A percentile compares a stretch with the other conserved stretches of the same genome.
These are phyloP conservation scores for Tenthredo mesomela DNA, from an alignment of 2,888 invertebrate species.

Conservation along the genomic window DNA sequence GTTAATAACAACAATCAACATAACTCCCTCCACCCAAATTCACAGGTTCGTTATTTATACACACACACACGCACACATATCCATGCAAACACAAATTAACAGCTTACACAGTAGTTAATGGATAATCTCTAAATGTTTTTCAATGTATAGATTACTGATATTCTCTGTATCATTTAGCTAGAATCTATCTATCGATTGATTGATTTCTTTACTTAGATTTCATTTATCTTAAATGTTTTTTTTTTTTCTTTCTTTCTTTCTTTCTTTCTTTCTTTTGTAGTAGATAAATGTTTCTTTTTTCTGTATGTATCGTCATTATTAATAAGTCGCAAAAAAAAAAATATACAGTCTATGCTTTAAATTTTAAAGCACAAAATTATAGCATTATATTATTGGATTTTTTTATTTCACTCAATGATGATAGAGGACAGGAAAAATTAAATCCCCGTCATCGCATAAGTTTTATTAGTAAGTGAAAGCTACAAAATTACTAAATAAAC, in stretches of 20 bases:
- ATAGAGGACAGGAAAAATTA: too few relatives aligned
- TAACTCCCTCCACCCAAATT: conserved; percentile 70
- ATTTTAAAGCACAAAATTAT: background rate
- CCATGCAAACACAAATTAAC: conserved; percentile 61
- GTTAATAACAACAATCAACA: conserved; percentile 72
- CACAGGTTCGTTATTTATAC: conserved; percentile 73
- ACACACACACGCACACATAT: conserved; percentile 60
- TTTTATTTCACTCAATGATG: too few relatives aligned
- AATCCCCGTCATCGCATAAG: background rate
- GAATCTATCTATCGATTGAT: background rate
- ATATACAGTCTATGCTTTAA: background rate
- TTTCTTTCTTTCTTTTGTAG: background rate
- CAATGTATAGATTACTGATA: conserved; percentile 30
- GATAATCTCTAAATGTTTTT: conserved; percentile 23
- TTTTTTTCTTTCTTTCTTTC: background rate
- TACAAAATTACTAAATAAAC: background rate
- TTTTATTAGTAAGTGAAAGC: background rate
- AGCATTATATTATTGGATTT: too few relatives aligned
- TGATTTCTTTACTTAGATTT: background rate
- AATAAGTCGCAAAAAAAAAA: background rate
- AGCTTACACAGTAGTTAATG: conserved; percentile 30
- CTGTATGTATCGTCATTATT: background rate
- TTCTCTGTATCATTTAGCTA: background rate
- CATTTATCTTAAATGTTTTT: background rate
- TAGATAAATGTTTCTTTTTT: background rate